Evolutionary conservation across 2,797 vertebrate genomes (phyloP), one percentile per base, ranked within the genome.

Genomic region (Parauchenoglanis punctatus): DNA sequence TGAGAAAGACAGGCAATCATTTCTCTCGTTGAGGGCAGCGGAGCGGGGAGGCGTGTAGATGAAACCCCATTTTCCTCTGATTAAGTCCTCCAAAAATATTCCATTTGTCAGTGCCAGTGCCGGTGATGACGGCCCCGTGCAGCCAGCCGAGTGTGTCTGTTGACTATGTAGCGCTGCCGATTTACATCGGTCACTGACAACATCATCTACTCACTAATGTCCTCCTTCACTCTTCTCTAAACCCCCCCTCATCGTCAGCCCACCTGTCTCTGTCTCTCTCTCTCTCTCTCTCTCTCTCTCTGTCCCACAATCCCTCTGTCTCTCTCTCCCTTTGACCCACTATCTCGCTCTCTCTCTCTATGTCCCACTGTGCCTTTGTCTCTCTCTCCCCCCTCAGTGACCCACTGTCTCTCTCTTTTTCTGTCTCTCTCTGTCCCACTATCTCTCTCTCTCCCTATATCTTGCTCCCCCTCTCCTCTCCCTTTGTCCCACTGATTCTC

Each of bases 31-130:
- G 96, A 94, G 96, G 94, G 96, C 96, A 93, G 93, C 95, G 95
- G 94, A 97, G 97, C 96, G 95, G 92, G 94, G 95, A 96, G 96
- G 93, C 92, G 92, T 97, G 95, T 97, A 96, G 97, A 97, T 97
- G 97, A 97, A 97, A 97, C 96, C 96, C 96, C 96, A 97, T 98
- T 97, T 92, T 97, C 96, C 97, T 97, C 97, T 97, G 97, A 97
- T 98, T 98, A 98, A 97, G 96, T 97, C 96, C 96, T 96, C 95
- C 96, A 95, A 97, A 97, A 97, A 98, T 97, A 97, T 97, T 98
- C 95, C 97, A 98, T 98, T 96, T 97, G 95, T 98, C 97, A 98
- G 97, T 98, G 97, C 97, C 97, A 97, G 91, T 93, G 94, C 95
- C 93, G 92, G 93, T 89, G 92, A 94, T 93, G 95, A 95, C 93